A percentile compares a stretch with the other conserved stretches of the same genome.
Evolutionary conservation across 1,140 invertebrate species (phyloP).

Genomic region (Helicoverpa armigera): DNA sequence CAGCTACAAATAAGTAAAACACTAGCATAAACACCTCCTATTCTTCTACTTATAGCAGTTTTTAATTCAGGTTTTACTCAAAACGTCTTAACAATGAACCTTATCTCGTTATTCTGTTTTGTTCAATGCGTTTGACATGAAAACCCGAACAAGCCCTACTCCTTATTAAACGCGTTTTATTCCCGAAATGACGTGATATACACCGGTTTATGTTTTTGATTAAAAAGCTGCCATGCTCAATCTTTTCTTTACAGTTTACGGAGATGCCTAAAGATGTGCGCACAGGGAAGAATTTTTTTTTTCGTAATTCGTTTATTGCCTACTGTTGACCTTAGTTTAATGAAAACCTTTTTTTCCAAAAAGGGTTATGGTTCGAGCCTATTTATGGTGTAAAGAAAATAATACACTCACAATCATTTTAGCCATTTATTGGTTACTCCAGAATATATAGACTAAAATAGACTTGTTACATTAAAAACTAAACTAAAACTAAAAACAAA

Average conservation of each 20-base stretch:
- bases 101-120: conserved; percentile 46
- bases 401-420: too few relatives aligned
- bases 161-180: conserved; percentile 52
- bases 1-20: too few relatives aligned
- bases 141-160: conserved; percentile 45
- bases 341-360: too few relatives aligned
- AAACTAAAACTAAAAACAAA: too few relatives aligned
- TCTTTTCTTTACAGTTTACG: conserved; percentile 37
- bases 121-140: conserved; percentile 53
- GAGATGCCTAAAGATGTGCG: conserved; percentile 35
- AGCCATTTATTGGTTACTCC: too few relatives aligned
- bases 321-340: too few relatives aligned
- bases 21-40: background rate
- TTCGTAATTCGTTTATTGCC: background rate
- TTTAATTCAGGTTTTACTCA: background rate
- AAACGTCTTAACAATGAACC: conserved; percentile 18
- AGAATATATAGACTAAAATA: too few relatives aligned
- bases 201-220: conserved; percentile 59
- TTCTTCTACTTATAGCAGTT: background rate
- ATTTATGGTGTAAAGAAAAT: too few relatives aligned
- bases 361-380: too few relatives aligned
- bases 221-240: conserved; percentile 62
- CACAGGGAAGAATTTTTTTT: background rate
- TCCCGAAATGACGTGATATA: conserved; percentile 46
- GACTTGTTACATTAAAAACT: too few relatives aligned